Conservation (phyloP, 2,797 vertebrate genomes). For the Sarcoramphus papa region DNA sequence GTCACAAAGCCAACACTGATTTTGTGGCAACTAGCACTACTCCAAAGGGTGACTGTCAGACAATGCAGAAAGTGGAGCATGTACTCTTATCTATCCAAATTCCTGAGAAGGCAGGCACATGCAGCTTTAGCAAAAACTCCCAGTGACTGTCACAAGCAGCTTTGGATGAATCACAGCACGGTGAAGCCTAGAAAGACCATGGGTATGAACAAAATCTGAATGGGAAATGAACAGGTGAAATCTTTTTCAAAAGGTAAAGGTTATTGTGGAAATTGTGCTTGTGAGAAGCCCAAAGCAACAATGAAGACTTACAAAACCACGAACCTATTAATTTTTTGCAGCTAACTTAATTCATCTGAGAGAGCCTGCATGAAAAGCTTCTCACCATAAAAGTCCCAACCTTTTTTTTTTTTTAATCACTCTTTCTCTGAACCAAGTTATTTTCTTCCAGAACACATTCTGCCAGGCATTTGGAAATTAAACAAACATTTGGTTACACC, state of each 20-base stretch:
- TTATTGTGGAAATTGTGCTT: neutral
- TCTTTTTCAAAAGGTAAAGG: neutral
- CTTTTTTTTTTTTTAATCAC: neutral
- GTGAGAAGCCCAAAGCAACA: neutral
- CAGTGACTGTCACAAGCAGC: fast-evolving
- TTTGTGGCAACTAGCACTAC: neutral
- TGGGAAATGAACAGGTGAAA: neutral
- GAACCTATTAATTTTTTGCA: neutral
- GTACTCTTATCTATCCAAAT: neutral
- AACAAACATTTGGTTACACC: neutral
- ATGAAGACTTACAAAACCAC: neutral
- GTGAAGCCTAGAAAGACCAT: neutral
- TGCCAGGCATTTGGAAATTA: neutral
- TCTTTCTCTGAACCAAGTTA: neutral
- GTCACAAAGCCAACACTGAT: neutral
- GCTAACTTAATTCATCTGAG: neutral
- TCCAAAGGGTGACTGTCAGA: neutral
- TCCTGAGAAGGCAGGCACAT: neutral
- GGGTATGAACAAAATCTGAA: neutral
- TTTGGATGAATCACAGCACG: neutral
- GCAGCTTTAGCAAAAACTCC: neutral
- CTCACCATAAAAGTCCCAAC: neutral
- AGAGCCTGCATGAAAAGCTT: neutral
- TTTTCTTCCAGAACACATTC: neutral
- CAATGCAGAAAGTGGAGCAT: neutral